Evolutionary conservation across 1,140 invertebrate genomes (phyloP).

Genomic region (Vanessa atalanta): DNA sequence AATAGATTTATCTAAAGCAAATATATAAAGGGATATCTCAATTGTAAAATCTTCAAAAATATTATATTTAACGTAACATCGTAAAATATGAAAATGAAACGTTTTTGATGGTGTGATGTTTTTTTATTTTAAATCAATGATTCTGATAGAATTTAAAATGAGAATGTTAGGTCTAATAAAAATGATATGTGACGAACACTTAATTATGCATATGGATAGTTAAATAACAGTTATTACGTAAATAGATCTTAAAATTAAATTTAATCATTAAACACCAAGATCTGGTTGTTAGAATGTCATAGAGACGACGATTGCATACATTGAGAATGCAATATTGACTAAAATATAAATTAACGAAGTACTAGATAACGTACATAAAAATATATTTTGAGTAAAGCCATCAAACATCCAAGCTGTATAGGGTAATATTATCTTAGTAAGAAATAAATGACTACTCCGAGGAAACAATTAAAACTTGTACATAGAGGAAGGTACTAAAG

Average conservation of each 20-base stretch:
- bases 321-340: background rate
- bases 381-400: background rate
- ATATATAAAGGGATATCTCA: slow-evolving; percentile 49
- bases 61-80: slow-evolving; percentile 51
- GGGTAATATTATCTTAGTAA: background rate
- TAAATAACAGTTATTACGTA: background rate
- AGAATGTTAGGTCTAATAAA: slow-evolving; percentile 52
- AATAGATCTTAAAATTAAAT: slow-evolving; percentile 4
- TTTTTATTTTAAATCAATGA: background rate
- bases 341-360: slow-evolving; percentile 1
- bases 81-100: slow-evolving; percentile 18
- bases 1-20: slow-evolving; percentile 48
- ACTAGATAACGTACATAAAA: background rate
- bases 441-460: background rate
- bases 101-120: background rate
- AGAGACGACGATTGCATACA: background rate
- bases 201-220: background rate
- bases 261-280: background rate
- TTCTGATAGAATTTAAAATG: background rate
- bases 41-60: slow-evolving; percentile 72
- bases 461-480: background rate
- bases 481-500: slow-evolving; percentile 33
- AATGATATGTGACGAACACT: slow-evolving; percentile 64
- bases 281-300: background rate
- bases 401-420: background rate